Base-by-base conservation (phyloP, 2,113 vertebrate genomes). In the Setophaga kirtlandii region DNA sequence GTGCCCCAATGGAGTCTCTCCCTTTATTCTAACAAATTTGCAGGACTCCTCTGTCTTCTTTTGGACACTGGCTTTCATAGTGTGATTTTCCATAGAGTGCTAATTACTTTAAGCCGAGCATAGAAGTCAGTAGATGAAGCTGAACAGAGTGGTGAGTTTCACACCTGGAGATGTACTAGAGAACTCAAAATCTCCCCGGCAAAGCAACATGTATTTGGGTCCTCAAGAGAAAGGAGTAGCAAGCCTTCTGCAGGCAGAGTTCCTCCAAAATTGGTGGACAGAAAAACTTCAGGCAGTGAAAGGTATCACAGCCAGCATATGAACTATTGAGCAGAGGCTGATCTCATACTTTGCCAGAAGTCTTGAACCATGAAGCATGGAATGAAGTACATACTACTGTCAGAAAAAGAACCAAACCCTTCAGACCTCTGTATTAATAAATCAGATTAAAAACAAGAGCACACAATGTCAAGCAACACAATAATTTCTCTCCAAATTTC, bases 251-350 rank as follows among this genome's bases (percentile, higher is more conserved):
- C 33, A 21, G 21, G 11, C 8, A 39, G 18, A 55, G 9, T 11
- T 77, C 20, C 37, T 62, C 53, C 46, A n/a, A 37, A 76, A 37
- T 1, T 3, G 3, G 11, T 7, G 17, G 22, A 25, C 0, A 1
- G 49, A 69, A 22, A 81, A 53, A 6, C 3, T 65, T 23, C 25
- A 62, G 77, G 23, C 47, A 31, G 10, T 8, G 6, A 42, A 70
- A 70, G 9, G 1, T 62, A 11, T 67, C 41, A 30, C n/a, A 71
- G 39, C 6, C 52, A 64, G 10, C 3, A 0, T 9, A 67, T 25
- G 31, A 87, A 5, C 9, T 1, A 0, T 3, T 14, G 11, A 35
- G 3, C 2, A 2, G 35, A 83, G 4, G 10, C 11, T 24, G 56
- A 28, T 25, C 22, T 53, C 4, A 2, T 35, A 17, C 13, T 35